phyloP scores from a whole-genome alignment of 2,113 vertebrate genomes.

The Mugil cephalus region DNA sequence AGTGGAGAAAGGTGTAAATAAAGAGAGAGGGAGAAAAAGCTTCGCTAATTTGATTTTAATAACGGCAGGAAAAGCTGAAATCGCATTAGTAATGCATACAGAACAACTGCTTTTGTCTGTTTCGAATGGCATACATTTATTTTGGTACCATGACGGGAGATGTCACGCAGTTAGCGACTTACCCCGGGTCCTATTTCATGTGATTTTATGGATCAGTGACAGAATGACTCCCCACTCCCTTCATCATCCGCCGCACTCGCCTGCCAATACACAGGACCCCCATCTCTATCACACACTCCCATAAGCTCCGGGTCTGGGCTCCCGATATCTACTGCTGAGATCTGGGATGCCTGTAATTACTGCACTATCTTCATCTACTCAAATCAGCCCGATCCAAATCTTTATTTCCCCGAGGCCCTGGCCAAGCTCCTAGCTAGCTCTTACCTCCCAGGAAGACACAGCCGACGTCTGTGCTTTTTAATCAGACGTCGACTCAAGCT shows the following conservation, averaged over 20 bases:
- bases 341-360: conserved; percentile 83
- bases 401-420: conserved; percentile 81
- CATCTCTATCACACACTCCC: conserved; percentile 68
- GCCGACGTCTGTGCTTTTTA: conserved; percentile 75
- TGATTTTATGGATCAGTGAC: conserved; percentile 78
- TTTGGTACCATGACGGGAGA: conserved; percentile 41
- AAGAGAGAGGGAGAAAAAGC: conserved; percentile 1
- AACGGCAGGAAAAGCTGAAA: conserved; percentile 23
- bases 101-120: conserved; percentile 33
- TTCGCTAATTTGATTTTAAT: conserved; percentile 47
- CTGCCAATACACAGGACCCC: conserved; percentile 73
- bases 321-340: conserved; percentile 74
- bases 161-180: conserved; percentile 58
- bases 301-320: conserved; percentile 64
- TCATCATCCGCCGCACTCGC: conserved; percentile 67
- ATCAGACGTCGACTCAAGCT: conserved; percentile 82
- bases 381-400: conserved; percentile 82
- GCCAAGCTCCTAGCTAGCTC: conserved; percentile 71
- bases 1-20: conserved; percentile 30
- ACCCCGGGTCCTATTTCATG: conserved; percentile 70
- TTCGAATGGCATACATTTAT: conserved; percentile 54
- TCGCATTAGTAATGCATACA: conserved; percentile 47
- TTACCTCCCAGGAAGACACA: conserved; percentile 82
- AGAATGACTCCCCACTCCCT: conserved; percentile 77
- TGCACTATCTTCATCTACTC: conserved; percentile 78